Conservation (phyloP, 2,888 invertebrate species). For the Eupsilia transversa region DNA sequence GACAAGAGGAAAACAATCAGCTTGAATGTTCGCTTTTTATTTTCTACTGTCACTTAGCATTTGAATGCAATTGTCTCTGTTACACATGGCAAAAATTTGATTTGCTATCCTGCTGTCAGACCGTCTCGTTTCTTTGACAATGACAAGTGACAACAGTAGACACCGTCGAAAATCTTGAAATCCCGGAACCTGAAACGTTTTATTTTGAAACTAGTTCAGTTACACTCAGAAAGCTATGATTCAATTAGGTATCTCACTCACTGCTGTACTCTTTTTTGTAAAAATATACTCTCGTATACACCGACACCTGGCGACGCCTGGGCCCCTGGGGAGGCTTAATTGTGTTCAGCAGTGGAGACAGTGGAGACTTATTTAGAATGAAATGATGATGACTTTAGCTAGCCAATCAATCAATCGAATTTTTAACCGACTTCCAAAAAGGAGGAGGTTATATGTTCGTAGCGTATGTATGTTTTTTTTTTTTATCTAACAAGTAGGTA, state of each 20-base stretch:
- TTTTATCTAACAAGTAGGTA: too few species aligned
- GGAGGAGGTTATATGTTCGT: too few species aligned
- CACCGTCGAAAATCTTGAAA: background rate
- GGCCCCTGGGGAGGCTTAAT: background rate
- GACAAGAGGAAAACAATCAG: constrained; percentile 60
- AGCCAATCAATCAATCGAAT: background rate
- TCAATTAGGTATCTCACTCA: background rate
- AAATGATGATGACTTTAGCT: background rate
- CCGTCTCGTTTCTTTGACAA: background rate
- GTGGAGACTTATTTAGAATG: background rate
- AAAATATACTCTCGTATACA: background rate
- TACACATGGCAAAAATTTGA: rapidly evolving
- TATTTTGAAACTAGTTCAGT: background rate
- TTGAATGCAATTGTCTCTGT: constrained; percentile 23
- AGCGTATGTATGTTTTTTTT: too few species aligned
- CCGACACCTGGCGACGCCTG: background rate
- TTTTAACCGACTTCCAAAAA: too few species aligned
- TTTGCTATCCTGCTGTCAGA: constrained; percentile 38
- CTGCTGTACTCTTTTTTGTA: background rate
- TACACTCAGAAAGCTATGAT: background rate
- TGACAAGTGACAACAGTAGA: background rate
- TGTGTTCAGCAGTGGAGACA: background rate
- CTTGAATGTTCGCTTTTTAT: background rate
- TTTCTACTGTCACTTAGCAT: constrained; percentile 14
- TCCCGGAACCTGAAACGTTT: background rate